Base-by-base conservation (phyloP, 2,797 vertebrate genomes). In the Muscicapa comitata region DNA sequence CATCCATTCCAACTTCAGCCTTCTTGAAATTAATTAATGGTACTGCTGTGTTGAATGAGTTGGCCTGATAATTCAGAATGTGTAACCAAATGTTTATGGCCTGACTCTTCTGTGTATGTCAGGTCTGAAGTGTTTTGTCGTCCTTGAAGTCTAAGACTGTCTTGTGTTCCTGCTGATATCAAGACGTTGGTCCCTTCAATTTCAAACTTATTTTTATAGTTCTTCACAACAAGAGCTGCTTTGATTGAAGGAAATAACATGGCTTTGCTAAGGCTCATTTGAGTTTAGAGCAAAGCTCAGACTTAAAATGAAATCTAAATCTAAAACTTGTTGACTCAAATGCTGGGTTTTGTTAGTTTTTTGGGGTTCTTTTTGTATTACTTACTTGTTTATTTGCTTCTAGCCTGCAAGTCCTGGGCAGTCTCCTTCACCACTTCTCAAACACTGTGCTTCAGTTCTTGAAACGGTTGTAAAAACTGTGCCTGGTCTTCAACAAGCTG, bases 401-500 rank as follows among this genome's bases (percentile, higher is more conserved):
- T 94, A 99, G 99, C 98, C 98, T 97, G 97, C 98, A 94, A 96
- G 97, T 80, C 97, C 97, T 61, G 99, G 99, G 9, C 99, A 99
- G 55, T 97, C 98, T 79, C 95, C 98, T 59, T 97, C 98, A 78
- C 98, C 98, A 13, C 97, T 99, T 95, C 98, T 99, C 35, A 98
- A 98, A 92, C 98, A 98, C 55, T 99, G 99, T 90, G 96, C 98
- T 68, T 99, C 98, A 21, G 96, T 99, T 84, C 97, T 99, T 94
- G 99, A 99, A 85, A 99, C 98, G 1, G 97, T 99, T 81, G 98
- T 99, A 66, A 99, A 99, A 96, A 98, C 98, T 21, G 98, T 98
- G 9, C 99, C 99, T 51, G 99, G 99, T 92, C 98, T 99, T 81
- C 97, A 98, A 28, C 98, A 99, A 95, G 99, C 98, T 26, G 92